These are phyloP conservation scores for Nothoprocta perdicaria DNA, from an alignment of 2,113 vertebrate species.

Conservation along the genomic window DNA sequence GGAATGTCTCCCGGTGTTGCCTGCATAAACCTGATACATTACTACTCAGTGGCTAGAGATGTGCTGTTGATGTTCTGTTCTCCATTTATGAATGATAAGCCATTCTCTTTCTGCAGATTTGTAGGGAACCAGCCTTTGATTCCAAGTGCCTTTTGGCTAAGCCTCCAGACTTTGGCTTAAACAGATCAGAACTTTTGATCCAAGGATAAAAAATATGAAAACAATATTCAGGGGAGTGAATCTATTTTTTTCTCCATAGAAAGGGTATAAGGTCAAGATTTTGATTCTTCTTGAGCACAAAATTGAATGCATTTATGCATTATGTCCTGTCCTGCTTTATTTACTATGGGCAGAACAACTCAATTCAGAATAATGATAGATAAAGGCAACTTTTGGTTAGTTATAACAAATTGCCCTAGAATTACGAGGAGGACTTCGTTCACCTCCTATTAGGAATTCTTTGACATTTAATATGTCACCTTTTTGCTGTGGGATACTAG, in stretches of 20 bases:
- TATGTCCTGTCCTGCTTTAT: background rate
- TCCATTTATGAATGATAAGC: constrained; percentile 39
- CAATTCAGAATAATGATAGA: background rate
- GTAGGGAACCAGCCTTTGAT: constrained; percentile 41
- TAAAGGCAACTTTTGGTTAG: background rate
- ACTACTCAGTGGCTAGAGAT: background rate
- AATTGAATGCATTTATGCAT: background rate
- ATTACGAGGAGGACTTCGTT: background rate
- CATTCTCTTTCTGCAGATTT: constrained; percentile 49
- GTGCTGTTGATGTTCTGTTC: background rate
- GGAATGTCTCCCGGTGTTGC: background rate
- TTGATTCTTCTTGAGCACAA: background rate
- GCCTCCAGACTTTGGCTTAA: constrained; percentile 28
- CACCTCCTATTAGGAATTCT: background rate
- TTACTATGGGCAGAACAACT: background rate
- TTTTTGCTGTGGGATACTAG: background rate
- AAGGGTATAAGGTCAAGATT: background rate
- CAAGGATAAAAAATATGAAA: background rate
- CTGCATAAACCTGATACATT: background rate
- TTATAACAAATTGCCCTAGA: background rate
- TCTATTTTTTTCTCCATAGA: background rate
- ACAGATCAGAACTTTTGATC: constrained; percentile 57
- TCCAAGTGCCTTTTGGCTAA: constrained; percentile 44
- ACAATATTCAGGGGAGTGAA: background rate
- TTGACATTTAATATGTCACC: background rate